Evolutionary conservation across 2,113 vertebrate species (phyloP), one percentile per base, ranked within the genome.

Genomic region (Mixornis gularis): DNA sequence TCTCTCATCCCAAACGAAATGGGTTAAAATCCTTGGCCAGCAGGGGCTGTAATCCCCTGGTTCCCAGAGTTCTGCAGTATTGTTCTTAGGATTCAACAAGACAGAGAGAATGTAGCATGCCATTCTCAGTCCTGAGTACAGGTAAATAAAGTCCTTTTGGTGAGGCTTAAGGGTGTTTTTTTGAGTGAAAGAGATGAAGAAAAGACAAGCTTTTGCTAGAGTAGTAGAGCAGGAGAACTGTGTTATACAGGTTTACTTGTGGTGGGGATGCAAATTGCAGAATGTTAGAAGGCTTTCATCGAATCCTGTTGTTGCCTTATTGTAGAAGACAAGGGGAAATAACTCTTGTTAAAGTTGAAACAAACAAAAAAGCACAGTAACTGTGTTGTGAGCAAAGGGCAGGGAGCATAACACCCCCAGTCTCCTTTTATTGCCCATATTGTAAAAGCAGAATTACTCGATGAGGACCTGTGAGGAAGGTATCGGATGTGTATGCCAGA

Each of bases 301-400:
- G 78, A 41, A 63, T 91, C 59, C 32, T 48, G 25, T 30, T 69
- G 63, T 68, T 89, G 40, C 60, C 60, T 53, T 85, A 8, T 44
- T 70, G 36, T 10, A 52, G 66, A 80, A 78, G n/a, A 71, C 44
- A 34, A 65, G 40, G 30, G 78, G 60, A 69, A 91, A 52, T 71
- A 88, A 60, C 40, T 73, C 79, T 29, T 25, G 29, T 84, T 68
- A 76, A 68, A 91, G 70, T 91, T 89, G 43, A 82, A 3, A 38
- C 43, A n/a, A 83, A 60, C 16, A 24, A n/a, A 84, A 63, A 52
- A 49, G 46, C 8, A 0, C 29, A 71, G 58, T 65, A 79, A 34
- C 60, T 87, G 41, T 53, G 53, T 62, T 82, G 41, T 2, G 69
- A 84, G 52, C 65, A 78, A 89, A 89, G 77, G 52, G 52, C 69